Evolutionary conservation across 2,888 invertebrate species (phyloP), one percentile per base, ranked within the genome.

Genomic region (Bombylius major): DNA sequence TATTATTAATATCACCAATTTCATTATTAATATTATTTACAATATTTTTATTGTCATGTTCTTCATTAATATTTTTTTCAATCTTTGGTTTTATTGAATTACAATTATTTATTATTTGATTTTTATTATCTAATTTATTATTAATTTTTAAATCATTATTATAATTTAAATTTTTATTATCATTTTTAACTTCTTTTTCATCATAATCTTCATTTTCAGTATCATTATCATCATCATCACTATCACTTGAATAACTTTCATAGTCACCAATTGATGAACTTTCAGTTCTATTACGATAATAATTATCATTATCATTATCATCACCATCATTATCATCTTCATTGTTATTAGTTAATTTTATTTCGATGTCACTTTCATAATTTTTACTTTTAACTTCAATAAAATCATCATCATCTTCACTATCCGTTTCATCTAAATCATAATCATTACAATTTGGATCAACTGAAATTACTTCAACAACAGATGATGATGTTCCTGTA

Each of bases 231-330:
- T 61, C 62, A 7, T 53, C 58, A 45, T 62, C 61, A 48, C 63
- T 61, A 56, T 73, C 72, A 60, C 73, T 72, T 5, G 72, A 66
- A 52, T 72, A 72, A 50, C 73, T 73, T 60, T 73, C 73, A 59
- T 73, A 73, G 56, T 72, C 72, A 12, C 68, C 72, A 56, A 72
- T 72, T 4, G 72, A 73, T 8, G 70, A 72, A 53, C 70, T 71
- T 47, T 70, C 70, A 1, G 71, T 72, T 55, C 72, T 68, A 3
- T 67, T 66, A 23, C 71, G 68, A 65, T 72, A 72, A 49, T 69
- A 50, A 42, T 64, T 60, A 5, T 56, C 60, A 56, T 62, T 61
- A 31, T 63, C 62, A 49, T 61, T 56, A 33, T 61, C 59, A 53
- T 62, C 59, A 33, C 55, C 55, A n/a, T 56, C 53, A 42, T 52